Evolutionary conservation across 2,888 invertebrate genomes (phyloP).

Genomic region (Ophion costatus): DNA sequence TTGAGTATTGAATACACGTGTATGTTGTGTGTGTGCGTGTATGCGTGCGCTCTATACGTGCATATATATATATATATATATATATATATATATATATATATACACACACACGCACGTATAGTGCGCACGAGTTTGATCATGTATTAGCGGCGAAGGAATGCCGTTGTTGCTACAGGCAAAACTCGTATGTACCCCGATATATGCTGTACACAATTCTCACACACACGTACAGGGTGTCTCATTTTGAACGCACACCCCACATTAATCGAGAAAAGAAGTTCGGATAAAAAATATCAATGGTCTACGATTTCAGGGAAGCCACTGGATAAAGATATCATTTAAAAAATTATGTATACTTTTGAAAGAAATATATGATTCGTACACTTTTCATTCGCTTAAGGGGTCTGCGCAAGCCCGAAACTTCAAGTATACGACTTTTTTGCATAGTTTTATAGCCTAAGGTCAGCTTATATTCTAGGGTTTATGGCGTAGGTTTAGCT

Average conservation of each 20-base stretch:
- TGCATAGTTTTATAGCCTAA: too few species aligned
- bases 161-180: conserved; percentile 61
- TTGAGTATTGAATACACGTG: not conserved
- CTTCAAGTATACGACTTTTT: too few species aligned
- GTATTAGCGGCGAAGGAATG: conserved; percentile 59
- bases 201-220: conserved; percentile 29
- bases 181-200: conserved; percentile 51
- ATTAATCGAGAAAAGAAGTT: not conserved
- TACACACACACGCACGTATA: conserved; percentile 13
- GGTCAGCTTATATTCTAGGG: too few species aligned
- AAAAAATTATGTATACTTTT: not conserved
- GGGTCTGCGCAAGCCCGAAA: too few species aligned
- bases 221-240: conserved; percentile 33
- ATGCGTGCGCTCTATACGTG: too few species aligned
- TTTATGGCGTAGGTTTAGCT: too few species aligned
- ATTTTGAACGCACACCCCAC: not conserved
- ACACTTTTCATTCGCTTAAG: not conserved
- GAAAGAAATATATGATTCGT: not conserved
- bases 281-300: not conserved
- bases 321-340: not conserved
- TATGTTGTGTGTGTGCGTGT: too few species aligned
- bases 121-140: conserved; percentile 44
- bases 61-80: not conserved
- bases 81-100: not conserved
- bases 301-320: not conserved